Evolutionary conservation across 2,888 invertebrate species (phyloP), one percentile per base, ranked within the genome.

Genomic region (Magallana nippona): DNA sequence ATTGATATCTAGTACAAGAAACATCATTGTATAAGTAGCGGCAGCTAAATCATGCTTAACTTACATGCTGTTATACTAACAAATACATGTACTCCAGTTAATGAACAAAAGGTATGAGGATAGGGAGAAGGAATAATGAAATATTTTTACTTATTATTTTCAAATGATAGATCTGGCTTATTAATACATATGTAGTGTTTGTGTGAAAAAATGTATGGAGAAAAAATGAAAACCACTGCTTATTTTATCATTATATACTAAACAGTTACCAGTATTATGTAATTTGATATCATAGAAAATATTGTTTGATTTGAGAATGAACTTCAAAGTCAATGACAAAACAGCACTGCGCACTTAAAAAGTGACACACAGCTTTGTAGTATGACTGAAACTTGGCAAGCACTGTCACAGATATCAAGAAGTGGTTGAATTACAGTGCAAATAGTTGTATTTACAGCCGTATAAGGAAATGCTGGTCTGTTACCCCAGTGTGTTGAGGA

Each of bases 331-430:
- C n/a, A n/a, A 60, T 60, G 60, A n/a, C 8, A 8, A n/a, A n/a
- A 60, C 60, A 60, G n/a, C 60, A 60, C 60, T 60, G 60, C n/a
- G 10, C 60, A 60, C n/a, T 60, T 15, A 3, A 60, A 17, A 17
- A 60, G n/a, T 60, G 60, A 44, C 44, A 44, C 44, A 44, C 44
- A 44, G 44, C 44, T 44, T 44, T 44, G 44, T 44, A 44, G 17
- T 60, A 60, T 60, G 60, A n/a, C n/a, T 60, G n/a, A n/a, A n/a
- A 60, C 60, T 60, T 60, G n/a, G n/a, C 60, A 60, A 8, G 60
- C 60, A 60, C 60, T 60, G 60, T 60, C 60, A 60, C 60, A 8
- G 15, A 60, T n/a, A n/a, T 60, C 60, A n/a, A 8, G n/a, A n/a
- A 60, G 60, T n/a, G 60, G n/a, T 60, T 60, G 5, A 60, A 8